These are phyloP conservation scores for Paralichthys olivaceus DNA, from an alignment of 2,113 vertebrate species.

Conservation along the genomic window DNA sequence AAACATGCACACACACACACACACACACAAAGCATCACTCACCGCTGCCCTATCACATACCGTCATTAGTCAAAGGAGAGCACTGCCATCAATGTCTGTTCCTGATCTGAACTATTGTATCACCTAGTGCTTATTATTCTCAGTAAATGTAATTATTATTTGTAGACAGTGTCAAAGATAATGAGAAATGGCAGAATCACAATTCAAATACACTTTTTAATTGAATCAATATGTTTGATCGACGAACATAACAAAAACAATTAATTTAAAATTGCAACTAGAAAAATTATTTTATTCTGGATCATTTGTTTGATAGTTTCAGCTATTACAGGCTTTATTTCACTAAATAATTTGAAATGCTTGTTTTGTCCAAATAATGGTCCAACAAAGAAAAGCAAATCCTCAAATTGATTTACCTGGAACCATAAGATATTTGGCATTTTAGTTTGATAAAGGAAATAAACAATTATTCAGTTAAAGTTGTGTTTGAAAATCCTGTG, in stretches of 20 bases:
- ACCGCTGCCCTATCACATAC: conserved; percentile 24
- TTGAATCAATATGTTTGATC: background rate
- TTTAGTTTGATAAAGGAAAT: background rate
- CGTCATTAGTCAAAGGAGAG: conserved; percentile 47
- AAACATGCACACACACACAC: background rate
- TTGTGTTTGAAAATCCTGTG: too few species aligned
- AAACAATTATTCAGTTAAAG: background rate
- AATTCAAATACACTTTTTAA: background rate
- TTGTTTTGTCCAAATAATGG: too few species aligned
- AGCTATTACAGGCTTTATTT: too few species aligned
- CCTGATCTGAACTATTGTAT: background rate
- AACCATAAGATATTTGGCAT: too few species aligned
- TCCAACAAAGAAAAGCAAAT: too few species aligned
- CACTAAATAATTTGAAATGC: too few species aligned
- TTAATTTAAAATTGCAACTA: background rate
- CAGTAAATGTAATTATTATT: background rate
- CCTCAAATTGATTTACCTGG: too few species aligned
- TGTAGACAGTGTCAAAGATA: background rate
- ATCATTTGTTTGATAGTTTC: too few species aligned
- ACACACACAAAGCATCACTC: conserved; percentile 15
- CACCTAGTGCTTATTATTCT: conserved; percentile 18
- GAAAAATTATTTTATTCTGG: too few species aligned
- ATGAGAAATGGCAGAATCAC: background rate
- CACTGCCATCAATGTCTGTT: conserved; percentile 9
- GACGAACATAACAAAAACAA: background rate